phyloP scores from a whole-genome alignment of 2,888 invertebrate species.

The Argynnis bischoffii region DNA sequence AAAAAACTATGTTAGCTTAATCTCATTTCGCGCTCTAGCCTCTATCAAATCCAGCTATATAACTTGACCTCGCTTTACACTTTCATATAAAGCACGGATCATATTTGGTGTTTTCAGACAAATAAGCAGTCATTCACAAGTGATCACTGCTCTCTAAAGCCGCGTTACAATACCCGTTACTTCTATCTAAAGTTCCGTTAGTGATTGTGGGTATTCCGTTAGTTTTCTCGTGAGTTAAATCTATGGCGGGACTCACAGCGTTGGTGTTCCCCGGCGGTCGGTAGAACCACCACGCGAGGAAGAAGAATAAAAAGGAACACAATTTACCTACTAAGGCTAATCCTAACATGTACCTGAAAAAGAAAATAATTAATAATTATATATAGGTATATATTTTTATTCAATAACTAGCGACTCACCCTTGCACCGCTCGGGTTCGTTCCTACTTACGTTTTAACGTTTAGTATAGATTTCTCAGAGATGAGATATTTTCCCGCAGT shows the following conservation, averaged over 20 bases:
- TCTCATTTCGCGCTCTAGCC: too few species aligned
- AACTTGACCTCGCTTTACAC: too few species aligned
- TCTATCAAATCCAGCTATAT: too few species aligned
- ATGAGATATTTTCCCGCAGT: too few species aligned
- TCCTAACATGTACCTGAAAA: constrained; percentile 86
- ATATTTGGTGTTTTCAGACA: neutral
- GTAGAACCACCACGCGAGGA: constrained; percentile 89
- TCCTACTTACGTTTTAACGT: too few species aligned
- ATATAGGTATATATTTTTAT: neutral
- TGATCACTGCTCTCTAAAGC: constrained; percentile 74
- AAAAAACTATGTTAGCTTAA: too few species aligned
- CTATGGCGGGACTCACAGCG: constrained; percentile 66
- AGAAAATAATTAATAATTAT: neutral
- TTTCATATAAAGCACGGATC: too few species aligned
- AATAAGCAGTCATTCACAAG: constrained; percentile 52
- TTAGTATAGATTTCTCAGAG: too few species aligned
- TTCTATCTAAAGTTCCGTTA: constrained; percentile 44
- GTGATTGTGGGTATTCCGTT: constrained; percentile 56
- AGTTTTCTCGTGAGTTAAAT: constrained; percentile 51
- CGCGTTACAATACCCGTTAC: constrained; percentile 73
- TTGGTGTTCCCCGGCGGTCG: constrained; percentile 82
- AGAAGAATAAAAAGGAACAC: constrained; percentile 87
- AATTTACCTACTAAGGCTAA: constrained; percentile 87
- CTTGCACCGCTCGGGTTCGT: too few species aligned
- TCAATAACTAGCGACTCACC: too few species aligned